Base-by-base conservation (phyloP, 2,888 invertebrate species). In the Erannis defoliaria region DNA sequence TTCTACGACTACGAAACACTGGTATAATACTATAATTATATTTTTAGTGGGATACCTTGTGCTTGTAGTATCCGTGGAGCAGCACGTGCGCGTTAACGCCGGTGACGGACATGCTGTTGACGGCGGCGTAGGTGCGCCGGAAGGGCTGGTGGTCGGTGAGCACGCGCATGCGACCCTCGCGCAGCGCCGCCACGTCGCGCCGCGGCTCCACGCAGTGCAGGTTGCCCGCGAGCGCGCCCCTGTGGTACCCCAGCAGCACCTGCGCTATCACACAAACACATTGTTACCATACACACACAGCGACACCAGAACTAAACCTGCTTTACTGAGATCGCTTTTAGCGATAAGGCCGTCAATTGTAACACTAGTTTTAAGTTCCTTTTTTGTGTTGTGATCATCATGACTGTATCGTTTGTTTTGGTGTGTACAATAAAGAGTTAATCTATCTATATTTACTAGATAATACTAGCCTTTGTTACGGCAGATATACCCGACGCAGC, bases 181-280 rank as follows among this genome's bases (percentile, higher is more conserved):
- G 79, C 9, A 95, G 73, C 10, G 92, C 92, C 26, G 84, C 82
- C 0, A 94, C 75, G 26, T 90, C 93, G 40, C 83, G 80, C 2
- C 93, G 85, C 0, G 96, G 95, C 1, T 78, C 85, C 0, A 91
- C 88, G 77, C 89, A 96, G 80, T 97, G 95, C 23, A 97, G 88
- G 80, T 96, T 97, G 0, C 95, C 94, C 0, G 97, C 96, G 55
- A 97, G 92, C 6, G 88, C 71, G 0, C 95, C 95, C 31, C 90
- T 89, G 77, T 96, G 95, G 89, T 96, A 96, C 0, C 95, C 94
- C 42, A 96, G 88, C 10, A 84, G 61, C 0, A 85, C 75, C 85
- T 85, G 94, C 71, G 53, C 58, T 26, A 10, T 14, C 42, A 45
- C 14, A 4, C 9, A n/a, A n/a, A n/a, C n/a, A n/a, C n/a, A n/a